These are phyloP conservation scores for Sarcophaga carnaria DNA, from an alignment of 2,888 invertebrate genomes.

Conservation along the genomic window DNA sequence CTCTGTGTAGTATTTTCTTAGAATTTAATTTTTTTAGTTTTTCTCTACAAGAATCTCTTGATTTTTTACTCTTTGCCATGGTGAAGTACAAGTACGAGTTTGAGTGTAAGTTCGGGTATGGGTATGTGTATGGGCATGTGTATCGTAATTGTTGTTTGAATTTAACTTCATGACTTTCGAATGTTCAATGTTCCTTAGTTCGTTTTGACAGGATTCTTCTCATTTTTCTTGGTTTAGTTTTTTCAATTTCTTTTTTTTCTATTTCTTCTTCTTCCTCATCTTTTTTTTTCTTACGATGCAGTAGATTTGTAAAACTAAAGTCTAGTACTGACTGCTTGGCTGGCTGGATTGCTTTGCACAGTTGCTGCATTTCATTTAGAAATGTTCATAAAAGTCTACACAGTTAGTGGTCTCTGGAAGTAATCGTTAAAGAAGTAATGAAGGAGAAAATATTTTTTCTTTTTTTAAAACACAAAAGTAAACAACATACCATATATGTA, in stretches of 20 bases:
- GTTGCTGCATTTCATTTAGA: background rate
- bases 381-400: constrained; percentile 10
- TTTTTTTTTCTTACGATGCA: too few species aligned
- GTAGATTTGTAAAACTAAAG: too few species aligned
- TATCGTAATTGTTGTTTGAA: constrained; percentile 10
- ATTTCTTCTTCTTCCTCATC: too few species aligned
- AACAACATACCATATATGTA: too few species aligned
- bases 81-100: background rate
- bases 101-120: too few species aligned
- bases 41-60: background rate
- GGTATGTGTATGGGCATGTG: too few species aligned
- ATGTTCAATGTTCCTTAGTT: constrained; percentile 23
- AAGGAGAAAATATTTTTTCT: background rate
- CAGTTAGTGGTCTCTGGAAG: constrained; percentile 42
- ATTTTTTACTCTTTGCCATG: background rate
- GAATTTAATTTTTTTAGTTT: background rate
- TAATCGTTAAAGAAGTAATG: constrained; percentile 2
- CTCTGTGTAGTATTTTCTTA: background rate
- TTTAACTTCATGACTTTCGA: constrained; percentile 24
- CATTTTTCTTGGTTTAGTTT: constrained; percentile 5
- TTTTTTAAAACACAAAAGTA: too few species aligned
- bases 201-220: constrained; percentile 9
- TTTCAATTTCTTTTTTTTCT: background rate
- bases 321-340: background rate
- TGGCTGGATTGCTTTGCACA: background rate